phyloP scores from a whole-genome alignment of 1,140 invertebrate species.

The Ectropis grisescens region DNA sequence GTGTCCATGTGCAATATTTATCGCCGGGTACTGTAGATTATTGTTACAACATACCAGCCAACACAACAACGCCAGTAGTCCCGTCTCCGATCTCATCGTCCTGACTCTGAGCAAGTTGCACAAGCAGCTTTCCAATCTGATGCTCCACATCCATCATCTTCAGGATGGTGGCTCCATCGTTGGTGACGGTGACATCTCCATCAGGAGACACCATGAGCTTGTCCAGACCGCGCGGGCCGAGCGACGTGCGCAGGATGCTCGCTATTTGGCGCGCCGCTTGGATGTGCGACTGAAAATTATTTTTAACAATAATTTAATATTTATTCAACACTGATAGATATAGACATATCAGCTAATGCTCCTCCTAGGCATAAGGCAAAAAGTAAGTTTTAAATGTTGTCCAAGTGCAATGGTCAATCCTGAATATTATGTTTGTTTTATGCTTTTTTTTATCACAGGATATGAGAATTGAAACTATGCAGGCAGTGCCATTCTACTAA shows the following conservation, averaged over 20 bases:
- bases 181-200: slow-evolving; percentile 98
- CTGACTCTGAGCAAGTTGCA: slow-evolving; percentile 98
- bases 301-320: too few relatives aligned
- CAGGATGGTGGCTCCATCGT: slow-evolving; percentile 99
- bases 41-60: slow-evolving; percentile 71
- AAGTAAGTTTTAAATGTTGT: too few relatives aligned
- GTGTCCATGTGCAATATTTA: too few relatives aligned
- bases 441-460: too few relatives aligned
- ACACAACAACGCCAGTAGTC: slow-evolving; percentile 97
- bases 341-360: too few relatives aligned
- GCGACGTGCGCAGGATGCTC: slow-evolving; percentile 90
- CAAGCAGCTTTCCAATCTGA: slow-evolving; percentile 98
- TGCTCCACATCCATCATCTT: slow-evolving; percentile 99
- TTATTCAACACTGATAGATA: too few relatives aligned
- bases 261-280: slow-evolving; percentile 94
- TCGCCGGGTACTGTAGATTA: too few relatives aligned
- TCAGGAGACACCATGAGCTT: slow-evolving; percentile 98
- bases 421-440: too few relatives aligned
- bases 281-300: slow-evolving; percentile 91
- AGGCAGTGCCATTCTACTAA: too few relatives aligned
- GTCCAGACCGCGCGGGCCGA: slow-evolving; percentile 97
- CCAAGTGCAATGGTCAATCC: too few relatives aligned
- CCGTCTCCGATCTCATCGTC: slow-evolving; percentile 99
- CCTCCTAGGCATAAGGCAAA: too few relatives aligned
- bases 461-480: too few relatives aligned